A percentile compares a stretch with the other conserved stretches of the same genome.
Evolutionary conservation across 2,888 invertebrate species (phyloP).

Genomic region (Panopea generosa): DNA sequence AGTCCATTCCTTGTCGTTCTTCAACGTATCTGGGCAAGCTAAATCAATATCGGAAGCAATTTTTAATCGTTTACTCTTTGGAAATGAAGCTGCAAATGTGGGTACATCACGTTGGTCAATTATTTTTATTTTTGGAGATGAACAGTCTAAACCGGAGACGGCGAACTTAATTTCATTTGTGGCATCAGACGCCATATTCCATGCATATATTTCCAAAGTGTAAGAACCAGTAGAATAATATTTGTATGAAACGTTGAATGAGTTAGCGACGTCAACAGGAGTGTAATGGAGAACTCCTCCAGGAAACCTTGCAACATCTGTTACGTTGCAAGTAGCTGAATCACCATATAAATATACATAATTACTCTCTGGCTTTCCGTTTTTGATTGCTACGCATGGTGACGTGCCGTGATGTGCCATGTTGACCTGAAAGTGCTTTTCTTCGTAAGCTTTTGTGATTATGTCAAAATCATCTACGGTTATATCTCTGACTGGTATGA

Average conservation of each 20-base stretch:
- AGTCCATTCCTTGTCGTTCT: slow-evolving; percentile 78
- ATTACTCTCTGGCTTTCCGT: slow-evolving; percentile 61
- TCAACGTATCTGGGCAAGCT: slow-evolving; percentile 69
- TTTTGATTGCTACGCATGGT: slow-evolving; percentile 75
- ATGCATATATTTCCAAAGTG: slow-evolving; percentile 47
- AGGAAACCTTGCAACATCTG: not conserved
- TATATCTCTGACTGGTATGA: slow-evolving; percentile 56
- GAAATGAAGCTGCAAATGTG: no score
- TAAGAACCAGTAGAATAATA: slow-evolving; percentile 55
- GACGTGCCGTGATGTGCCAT: slow-evolving; percentile 68
- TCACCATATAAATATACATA: slow-evolving; percentile 56
- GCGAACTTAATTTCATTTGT: slow-evolving; percentile 45
- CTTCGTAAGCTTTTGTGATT: slow-evolving; percentile 47
- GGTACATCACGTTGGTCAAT: no score
- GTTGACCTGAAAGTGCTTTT: slow-evolving; percentile 64
- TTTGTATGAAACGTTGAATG: slow-evolving; percentile 34
- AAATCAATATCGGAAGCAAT: slow-evolving; percentile 71
- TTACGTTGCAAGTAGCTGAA: slow-evolving; percentile 33
- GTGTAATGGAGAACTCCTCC: no score
- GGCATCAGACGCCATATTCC: slow-evolving; percentile 52
- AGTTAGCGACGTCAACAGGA: no score
- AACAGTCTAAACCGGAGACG: slow-evolving; percentile 72
- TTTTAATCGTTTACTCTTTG: slow-evolving; percentile 50
- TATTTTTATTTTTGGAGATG: slow-evolving; percentile 68
- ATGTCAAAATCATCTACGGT: slow-evolving; percentile 49